Percentiles rank a stretch among this genome's conserved stretches.
Evolutionary conservation across 2,113 vertebrate genomes (phyloP).

Genomic region (Egretta garzetta): DNA sequence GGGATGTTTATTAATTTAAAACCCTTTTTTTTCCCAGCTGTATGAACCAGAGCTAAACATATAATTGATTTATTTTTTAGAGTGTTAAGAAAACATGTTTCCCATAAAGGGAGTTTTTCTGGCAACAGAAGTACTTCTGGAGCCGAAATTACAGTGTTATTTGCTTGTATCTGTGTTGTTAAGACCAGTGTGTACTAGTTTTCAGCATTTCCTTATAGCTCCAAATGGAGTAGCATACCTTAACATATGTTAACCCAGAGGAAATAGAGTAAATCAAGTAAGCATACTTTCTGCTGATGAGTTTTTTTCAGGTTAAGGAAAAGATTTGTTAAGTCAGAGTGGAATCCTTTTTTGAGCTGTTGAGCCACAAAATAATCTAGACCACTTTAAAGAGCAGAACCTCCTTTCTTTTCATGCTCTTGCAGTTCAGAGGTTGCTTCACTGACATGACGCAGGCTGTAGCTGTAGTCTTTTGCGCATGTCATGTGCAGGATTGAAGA

Average conservation of each 20-base stretch:
- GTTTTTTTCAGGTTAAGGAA: not conserved
- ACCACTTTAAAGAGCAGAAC: not conserved
- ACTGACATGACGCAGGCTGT: not conserved
- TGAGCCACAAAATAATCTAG: not conserved
- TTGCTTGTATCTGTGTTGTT: not conserved
- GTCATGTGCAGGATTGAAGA: not conserved
- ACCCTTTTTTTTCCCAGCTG: not conserved
- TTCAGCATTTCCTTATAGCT: not conserved
- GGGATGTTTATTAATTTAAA: not conserved
- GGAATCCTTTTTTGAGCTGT: not conserved
- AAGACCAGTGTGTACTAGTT: not conserved
- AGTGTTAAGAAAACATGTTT: conserved; percentile 10
- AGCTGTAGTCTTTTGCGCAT: not conserved
- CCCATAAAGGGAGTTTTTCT: not conserved
- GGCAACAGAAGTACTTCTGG: not conserved
- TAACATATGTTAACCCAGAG: not conserved
- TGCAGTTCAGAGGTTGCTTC: not conserved
- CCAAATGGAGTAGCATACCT: not conserved
- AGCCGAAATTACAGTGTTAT: not conserved
- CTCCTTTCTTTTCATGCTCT: not conserved
- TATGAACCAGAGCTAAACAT: not conserved
- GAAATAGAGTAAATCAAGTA: not conserved
- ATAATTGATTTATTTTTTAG: not conserved
- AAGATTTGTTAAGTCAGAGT: not conserved
- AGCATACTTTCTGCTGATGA: not conserved